These are phyloP conservation scores for Andrena praecox DNA, from an alignment of 2,888 invertebrate species.

Conservation along the genomic window DNA sequence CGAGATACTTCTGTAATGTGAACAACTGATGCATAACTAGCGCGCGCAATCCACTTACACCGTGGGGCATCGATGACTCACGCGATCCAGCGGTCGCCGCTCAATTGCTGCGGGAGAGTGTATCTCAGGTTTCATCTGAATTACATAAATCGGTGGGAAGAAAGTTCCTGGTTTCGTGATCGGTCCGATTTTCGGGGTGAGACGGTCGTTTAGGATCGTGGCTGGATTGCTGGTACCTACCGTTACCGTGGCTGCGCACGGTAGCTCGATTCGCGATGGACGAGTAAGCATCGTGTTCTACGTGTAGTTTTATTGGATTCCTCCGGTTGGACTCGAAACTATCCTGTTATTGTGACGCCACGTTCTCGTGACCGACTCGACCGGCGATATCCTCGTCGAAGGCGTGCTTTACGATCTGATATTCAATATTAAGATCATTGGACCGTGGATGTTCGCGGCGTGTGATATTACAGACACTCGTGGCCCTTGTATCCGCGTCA, in stretches of 20 bases:
- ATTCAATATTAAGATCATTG: conserved; percentile 69
- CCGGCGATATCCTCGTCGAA: conserved; percentile 31
- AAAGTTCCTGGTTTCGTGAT: no score
- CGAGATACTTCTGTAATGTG: not conserved
- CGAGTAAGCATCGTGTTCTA: not conserved
- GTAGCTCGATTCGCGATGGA: not conserved
- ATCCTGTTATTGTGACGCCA: conserved; percentile 7
- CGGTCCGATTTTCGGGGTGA: no score
- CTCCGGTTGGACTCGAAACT: not conserved
- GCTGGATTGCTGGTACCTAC: no score
- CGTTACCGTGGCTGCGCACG: no score
- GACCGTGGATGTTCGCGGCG: conserved; percentile 63
- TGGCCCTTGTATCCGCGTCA: conserved; percentile 27
- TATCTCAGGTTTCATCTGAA: no score
- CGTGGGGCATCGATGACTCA: not conserved
- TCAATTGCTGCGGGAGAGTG: no score
- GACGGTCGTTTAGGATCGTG: no score
- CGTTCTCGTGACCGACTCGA: conserved; percentile 43
- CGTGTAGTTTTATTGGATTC: not conserved
- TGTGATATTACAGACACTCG: conserved; percentile 73
- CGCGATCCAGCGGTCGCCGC: not conserved
- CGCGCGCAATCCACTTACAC: not conserved
- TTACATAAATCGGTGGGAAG: no score
- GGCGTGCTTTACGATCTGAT: conserved; percentile 52
- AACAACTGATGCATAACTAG: not conserved